Conservation (phyloP, 2,797 vertebrate genomes). For the Buceros bicornis region DNA sequence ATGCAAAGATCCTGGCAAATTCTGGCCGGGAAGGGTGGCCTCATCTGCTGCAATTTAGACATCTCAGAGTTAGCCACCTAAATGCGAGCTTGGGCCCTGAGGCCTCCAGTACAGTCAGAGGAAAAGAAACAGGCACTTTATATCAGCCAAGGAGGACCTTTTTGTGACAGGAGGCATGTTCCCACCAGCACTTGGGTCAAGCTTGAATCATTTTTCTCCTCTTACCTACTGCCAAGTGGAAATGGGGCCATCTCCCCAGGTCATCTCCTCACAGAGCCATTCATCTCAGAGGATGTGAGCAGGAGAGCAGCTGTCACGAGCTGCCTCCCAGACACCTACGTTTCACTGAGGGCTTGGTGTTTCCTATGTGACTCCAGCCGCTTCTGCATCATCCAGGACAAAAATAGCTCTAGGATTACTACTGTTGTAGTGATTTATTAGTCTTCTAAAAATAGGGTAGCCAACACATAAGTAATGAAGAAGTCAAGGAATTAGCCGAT, state of each 20-base stretch:
- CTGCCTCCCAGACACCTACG: background rate
- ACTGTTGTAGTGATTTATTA: background rate
- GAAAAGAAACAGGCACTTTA: slow-evolving; percentile 28
- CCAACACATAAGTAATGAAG: background rate
- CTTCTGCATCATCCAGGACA: background rate
- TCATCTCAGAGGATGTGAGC: background rate
- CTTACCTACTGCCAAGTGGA: slow-evolving; percentile 26
- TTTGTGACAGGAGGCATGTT: slow-evolving; percentile 27
- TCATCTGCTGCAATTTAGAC: slow-evolving; percentile 31
- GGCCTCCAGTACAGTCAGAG: slow-evolving; percentile 14
- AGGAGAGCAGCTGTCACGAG: background rate
- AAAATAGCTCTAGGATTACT: slow-evolving; percentile 17
- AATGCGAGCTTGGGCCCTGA: background rate
- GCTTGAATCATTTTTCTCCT: background rate
- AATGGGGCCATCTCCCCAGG: background rate
- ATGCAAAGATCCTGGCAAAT: slow-evolving; percentile 59
- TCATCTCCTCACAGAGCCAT: background rate
- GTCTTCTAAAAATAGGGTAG: slow-evolving; percentile 22
- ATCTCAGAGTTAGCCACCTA: slow-evolving; percentile 10
- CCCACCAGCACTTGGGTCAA: slow-evolving; percentile 10
- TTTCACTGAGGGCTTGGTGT: background rate
- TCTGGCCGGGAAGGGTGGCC: slow-evolving; percentile 8
- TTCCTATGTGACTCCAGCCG: background rate
- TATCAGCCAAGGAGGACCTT: slow-evolving; percentile 19
- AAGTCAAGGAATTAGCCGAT: background rate